Base-by-base conservation (phyloP, 1,140 invertebrate genomes). In the Druon quercuslanigerum region DNA sequence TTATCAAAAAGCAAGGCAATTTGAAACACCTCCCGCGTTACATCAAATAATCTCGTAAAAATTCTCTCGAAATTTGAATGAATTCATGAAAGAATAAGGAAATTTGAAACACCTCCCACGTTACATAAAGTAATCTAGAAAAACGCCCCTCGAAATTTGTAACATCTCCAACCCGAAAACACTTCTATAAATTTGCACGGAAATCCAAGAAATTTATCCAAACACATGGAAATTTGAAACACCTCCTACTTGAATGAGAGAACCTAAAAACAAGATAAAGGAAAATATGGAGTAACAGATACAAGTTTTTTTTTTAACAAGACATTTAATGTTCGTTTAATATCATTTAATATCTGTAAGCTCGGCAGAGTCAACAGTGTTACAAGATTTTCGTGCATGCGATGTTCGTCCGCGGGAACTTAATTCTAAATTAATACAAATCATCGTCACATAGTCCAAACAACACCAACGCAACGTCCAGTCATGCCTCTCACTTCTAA, bases 281-380 rank as follows among this genome's bases (percentile, higher is more conserved):
- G 5, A 40, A 33, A 3, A 33, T 5, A 33, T 33, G 33, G 25
- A 46, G 60, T 25, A 40, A 40, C 33, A 20, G 14, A 70, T 50
- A 74, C 17, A 54, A 73, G 78, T 20, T 60, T 51, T 81, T 85
- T 89, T 88, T 88, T 88, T 88, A 89, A 89, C 87, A 88, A 89
- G 87, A 89, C 88, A 88, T 89, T 89, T 89, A 88, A 89, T 89
- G 84, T 86, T 87, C 81, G 83, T 76, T 84, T 83, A 66, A 87
- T 88, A 88, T 89, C 84, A 57, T 88, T 85, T 86, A 86, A 87
- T 88, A 88, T 89, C 84, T 85, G 84, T 86, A 88, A 88, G 88
- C 87, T 88, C 88, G 87, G 88, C 88, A 89, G 88, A 88, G 83
- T 89, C 87, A 89, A 89, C 87, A 88, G 86, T 86, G 82, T 86